phyloP scores from a whole-genome alignment of 2,113 vertebrate genomes.

The Halichoerus grypus region DNA sequence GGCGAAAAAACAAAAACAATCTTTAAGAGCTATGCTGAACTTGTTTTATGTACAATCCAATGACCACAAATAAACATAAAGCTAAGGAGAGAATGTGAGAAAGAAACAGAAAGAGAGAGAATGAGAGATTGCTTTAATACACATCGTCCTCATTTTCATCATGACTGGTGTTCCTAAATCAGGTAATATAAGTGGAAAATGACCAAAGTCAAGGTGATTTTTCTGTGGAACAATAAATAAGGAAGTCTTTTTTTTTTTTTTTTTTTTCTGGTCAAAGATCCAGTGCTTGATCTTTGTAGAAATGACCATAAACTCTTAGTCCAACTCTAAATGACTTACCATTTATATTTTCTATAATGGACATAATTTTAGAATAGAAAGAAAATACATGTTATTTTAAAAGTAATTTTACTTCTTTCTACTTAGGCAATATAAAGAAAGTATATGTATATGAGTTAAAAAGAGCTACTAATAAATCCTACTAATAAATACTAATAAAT shows the following conservation, averaged over 20 bases:
- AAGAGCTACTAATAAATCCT: neutral
- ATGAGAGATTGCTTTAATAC: neutral
- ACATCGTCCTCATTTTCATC: neutral
- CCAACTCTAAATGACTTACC: neutral
- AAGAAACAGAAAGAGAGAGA: neutral
- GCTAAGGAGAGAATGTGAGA: slow-evolving; percentile 20
- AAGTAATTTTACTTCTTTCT: slow-evolving; percentile 27
- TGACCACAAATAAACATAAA: slow-evolving; percentile 18
- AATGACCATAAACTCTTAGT: neutral
- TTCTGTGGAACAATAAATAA: slow-evolving; percentile 4
- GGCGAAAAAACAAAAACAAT: neutral
- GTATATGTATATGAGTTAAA: neutral
- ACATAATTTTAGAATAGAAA: slow-evolving; percentile 8
- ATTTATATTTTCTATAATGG: slow-evolving; percentile 20
- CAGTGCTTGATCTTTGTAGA: neutral
- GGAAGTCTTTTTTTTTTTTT: neutral
- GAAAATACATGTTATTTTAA: slow-evolving; percentile 34
- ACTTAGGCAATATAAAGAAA: slow-evolving; percentile 3
- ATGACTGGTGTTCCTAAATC: neutral
- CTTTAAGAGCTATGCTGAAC: neutral
- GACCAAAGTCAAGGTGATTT: neutral
- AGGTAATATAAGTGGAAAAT: neutral
- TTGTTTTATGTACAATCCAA: slow-evolving; percentile 31
- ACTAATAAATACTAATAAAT: neutral
- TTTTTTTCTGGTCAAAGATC: neutral